Evolutionary conservation across 2,797 vertebrate species (phyloP).

Genomic region (Orestias chungarensis): DNA sequence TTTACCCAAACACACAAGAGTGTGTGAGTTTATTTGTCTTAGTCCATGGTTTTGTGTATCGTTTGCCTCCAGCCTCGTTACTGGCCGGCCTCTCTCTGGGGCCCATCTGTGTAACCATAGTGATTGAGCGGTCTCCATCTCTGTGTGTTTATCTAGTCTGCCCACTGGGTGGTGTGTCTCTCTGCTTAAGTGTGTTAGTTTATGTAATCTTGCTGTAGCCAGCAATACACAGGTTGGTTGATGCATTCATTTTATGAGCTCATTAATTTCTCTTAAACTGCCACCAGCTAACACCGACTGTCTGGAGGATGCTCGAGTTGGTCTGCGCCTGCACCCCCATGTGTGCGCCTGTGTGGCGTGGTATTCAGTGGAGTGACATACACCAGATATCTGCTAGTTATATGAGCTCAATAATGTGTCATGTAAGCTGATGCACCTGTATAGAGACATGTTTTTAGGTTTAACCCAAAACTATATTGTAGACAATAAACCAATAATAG

Average conservation of each 20-base stretch:
- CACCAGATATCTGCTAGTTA: slow-evolving; percentile 55
- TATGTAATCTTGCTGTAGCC: slow-evolving; percentile 49
- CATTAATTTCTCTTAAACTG: slow-evolving; percentile 72
- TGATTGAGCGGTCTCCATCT: slow-evolving; percentile 76
- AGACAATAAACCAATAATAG: slow-evolving; percentile 2
- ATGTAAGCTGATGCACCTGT: slow-evolving; percentile 20
- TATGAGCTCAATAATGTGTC: slow-evolving; percentile 45
- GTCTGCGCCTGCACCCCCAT: slow-evolving; percentile 6
- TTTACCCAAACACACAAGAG: slow-evolving; percentile 20
- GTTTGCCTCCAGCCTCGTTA: slow-evolving; percentile 59
- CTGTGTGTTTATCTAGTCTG: slow-evolving; percentile 72
- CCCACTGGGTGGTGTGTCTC: slow-evolving; percentile 52
- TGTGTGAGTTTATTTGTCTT: slow-evolving; percentile 37
- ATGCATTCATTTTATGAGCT: slow-evolving; percentile 65
- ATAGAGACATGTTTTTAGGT: slow-evolving; percentile 6
- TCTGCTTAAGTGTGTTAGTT: slow-evolving; percentile 36
- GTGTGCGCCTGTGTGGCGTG: slow-evolving; percentile 9
- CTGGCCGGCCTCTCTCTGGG: slow-evolving; percentile 63
- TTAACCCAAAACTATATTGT: slow-evolving; percentile 12
- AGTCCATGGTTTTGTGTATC: slow-evolving; percentile 34
- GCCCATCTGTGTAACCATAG: slow-evolving; percentile 82
- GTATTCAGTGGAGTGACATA: slow-evolving; percentile 32
- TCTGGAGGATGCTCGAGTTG: slow-evolving; percentile 47
- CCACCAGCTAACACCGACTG: slow-evolving; percentile 52
- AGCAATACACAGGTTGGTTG: slow-evolving; percentile 59